These are phyloP conservation scores for Chaenogobius annularis DNA, from an alignment of 2,113 vertebrate species.

Conservation along the genomic window DNA sequence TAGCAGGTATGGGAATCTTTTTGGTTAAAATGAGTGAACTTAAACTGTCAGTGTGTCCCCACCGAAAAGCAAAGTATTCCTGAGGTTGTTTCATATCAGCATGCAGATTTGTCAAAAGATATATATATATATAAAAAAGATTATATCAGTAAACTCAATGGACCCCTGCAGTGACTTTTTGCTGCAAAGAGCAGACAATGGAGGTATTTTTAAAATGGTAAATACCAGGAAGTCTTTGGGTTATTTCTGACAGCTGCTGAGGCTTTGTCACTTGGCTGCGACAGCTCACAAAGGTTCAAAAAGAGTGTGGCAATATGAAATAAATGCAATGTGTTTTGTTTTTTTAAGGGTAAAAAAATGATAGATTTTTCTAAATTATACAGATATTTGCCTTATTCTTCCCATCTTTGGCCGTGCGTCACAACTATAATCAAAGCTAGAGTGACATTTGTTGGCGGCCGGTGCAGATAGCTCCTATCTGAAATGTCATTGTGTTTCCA, in stretches of 20 bases:
- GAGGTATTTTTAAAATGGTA: constrained; percentile 6
- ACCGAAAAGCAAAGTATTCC: too few relatives aligned
- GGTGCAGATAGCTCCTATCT: not conserved
- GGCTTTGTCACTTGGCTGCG: not conserved
- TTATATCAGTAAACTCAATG: not conserved
- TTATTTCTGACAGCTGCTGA: constrained; percentile 6
- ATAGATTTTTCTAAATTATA: not conserved
- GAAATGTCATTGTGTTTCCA: not conserved
- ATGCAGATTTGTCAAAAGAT: not conserved
- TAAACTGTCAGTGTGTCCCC: too few relatives aligned
- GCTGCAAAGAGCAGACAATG: constrained; percentile 1
- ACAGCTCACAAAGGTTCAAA: not conserved
- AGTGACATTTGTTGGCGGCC: not conserved
- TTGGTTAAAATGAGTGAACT: too few relatives aligned
- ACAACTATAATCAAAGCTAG: not conserved
- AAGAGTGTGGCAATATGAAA: not conserved
- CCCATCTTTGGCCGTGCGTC: not conserved
- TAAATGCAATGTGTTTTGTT: not conserved
- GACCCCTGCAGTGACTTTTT: not conserved
- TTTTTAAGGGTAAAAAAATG: not conserved
- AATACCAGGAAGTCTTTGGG: not conserved
- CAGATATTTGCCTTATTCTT: not conserved
- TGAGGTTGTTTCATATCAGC: not conserved
- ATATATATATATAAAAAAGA: not conserved
- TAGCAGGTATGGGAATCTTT: constrained; percentile 75